phyloP scores from a whole-genome alignment of 2,113 vertebrate genomes.

The Periophthalmus modestus region DNA sequence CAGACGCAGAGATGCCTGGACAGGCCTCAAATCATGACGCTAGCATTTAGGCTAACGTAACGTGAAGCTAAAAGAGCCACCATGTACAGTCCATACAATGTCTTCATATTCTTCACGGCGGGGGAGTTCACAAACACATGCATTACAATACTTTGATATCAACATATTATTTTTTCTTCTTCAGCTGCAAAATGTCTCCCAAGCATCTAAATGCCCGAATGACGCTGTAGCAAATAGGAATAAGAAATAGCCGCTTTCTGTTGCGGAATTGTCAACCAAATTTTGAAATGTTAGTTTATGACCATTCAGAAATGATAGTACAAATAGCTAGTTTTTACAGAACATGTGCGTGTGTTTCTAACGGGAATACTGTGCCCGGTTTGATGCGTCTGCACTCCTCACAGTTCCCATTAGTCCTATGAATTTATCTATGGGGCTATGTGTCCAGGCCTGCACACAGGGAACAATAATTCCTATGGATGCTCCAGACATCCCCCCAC shows the following conservation, averaged over 20 bases:
- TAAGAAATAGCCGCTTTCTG: constrained; percentile 17
- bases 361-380: constrained; percentile 36
- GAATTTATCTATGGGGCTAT: constrained; percentile 54
- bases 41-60: constrained; percentile 70
- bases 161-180: background rate
- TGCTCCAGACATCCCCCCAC: constrained; percentile 63
- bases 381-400: constrained; percentile 67
- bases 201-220: constrained; percentile 35
- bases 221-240: constrained; percentile 37
- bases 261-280: constrained; percentile 7
- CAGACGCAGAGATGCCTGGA: constrained; percentile 25
- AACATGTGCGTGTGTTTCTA: constrained; percentile 47
- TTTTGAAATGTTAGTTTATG: background rate
- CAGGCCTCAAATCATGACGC: constrained; percentile 55
- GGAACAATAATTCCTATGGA: constrained; percentile 75
- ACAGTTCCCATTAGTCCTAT: constrained; percentile 54
- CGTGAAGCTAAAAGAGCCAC: constrained; percentile 49
- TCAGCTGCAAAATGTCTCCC: constrained; percentile 16
- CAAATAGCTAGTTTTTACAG: constrained; percentile 6
- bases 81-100: constrained; percentile 10
- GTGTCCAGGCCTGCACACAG: constrained; percentile 62
- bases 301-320: background rate
- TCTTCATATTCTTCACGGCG: background rate
- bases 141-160: background rate
- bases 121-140: background rate